Base-by-base conservation (phyloP, 53 echinoderm and acorn worm genomes). In the Holothuria scabra region DNA sequence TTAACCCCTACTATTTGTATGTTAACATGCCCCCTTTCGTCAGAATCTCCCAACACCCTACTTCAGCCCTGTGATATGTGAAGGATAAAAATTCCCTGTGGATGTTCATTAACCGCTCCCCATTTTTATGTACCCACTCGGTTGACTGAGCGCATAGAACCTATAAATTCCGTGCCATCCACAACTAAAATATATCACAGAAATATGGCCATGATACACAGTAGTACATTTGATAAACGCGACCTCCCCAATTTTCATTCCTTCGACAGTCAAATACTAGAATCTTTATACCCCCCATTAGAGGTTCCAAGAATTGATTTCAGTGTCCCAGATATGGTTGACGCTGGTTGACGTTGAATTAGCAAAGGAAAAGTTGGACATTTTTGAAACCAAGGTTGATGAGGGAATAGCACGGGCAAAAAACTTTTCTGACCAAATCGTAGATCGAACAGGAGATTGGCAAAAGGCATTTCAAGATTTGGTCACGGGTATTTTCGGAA, bases 401-500 rank as follows among this genome's bases (percentile, higher is more conserved):
- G 38, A 70, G 20, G 20, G 70, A 4, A 44, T 70, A 24, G 41
- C 41, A 16, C 20, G 24, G 2, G 70, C 44, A 11, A 70, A 70
- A 46, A 70, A 70, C 20, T 70, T 70, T 37, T 70, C 70, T 4
- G 70, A 70, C 16, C 70, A 70, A 46, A 31, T 67, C 10, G 28
- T 67, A 30, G 32, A 67, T 67, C 31, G 67, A 34, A 67, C 67
- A 2, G 6, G 28, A 11, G 2, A 32, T 21, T 67, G 67, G 67
- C 28, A 67, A 7, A 67, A 67, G 21, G 67, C 28, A 3, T 37
- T 67, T 29, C 24, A 32, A 11, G 28, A 67, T 3, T 18, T 67
- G 10, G 67, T 67, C 10, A 67, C 32, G 2, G 67, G 38, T 28
- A 11, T 67, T 26, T 67, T 67, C 18, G 67, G 67, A 12, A 29